phyloP scores from a whole-genome alignment of 2,797 vertebrate genomes.

The Lutjanus campechanus region DNA sequence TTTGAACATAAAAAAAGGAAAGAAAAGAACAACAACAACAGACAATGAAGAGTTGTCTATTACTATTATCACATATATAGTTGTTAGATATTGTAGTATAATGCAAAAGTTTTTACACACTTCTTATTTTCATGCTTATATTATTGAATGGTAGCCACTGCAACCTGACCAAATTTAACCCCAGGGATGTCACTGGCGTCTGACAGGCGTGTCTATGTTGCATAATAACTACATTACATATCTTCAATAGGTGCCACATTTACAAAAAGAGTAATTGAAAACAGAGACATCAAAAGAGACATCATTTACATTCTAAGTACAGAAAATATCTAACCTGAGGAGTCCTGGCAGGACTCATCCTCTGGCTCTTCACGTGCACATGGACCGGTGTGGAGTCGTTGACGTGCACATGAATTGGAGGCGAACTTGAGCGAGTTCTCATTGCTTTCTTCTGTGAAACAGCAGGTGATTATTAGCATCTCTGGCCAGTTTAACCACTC shows the following conservation, averaged over 20 bases:
- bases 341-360: slow-evolving; percentile 81
- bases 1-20: no score
- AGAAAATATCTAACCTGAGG: slow-evolving; percentile 84
- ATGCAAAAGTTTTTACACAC: no score
- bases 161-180: no score
- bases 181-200: not conserved
- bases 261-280: not conserved
- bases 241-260: no score
- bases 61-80: no score
- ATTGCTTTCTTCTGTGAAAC: slow-evolving; percentile 86
- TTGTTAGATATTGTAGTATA: no score
- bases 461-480: not conserved
- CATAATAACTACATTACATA: not conserved
- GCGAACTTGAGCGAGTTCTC: slow-evolving; percentile 90
- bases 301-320: not conserved
- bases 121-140: no score
- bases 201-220: not conserved
- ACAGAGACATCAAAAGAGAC: not conserved
- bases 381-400: slow-evolving; percentile 92
- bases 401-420: slow-evolving; percentile 93
- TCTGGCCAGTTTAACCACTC: not conserved
- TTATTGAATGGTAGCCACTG: no score
- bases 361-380: slow-evolving; percentile 91
- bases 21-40: no score
- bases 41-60: no score